Percentiles rank a stretch among this genome's conserved stretches.
phyloP scores from a whole-genome alignment of 1,140 invertebrate genomes.

The Globodera rostochiensis region DNA sequence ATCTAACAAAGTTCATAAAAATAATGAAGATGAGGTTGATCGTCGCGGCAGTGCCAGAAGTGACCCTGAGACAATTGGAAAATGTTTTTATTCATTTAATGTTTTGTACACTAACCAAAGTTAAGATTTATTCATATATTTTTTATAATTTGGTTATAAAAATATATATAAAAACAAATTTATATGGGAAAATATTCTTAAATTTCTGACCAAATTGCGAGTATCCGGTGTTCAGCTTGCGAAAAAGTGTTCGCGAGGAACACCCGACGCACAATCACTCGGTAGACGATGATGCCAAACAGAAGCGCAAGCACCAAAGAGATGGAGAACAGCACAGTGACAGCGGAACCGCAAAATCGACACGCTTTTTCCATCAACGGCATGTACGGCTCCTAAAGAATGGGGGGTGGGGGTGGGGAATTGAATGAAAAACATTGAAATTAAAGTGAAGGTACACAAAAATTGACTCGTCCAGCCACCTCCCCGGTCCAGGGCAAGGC shows the following conservation, averaged over 20 bases:
- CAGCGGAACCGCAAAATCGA: constrained; percentile 44
- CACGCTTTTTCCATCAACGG: constrained; percentile 46
- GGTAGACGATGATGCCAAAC: constrained; percentile 60
- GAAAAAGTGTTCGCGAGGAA: constrained; percentile 29
- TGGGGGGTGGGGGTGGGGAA: too few relatives aligned
- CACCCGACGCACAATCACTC: constrained; percentile 53
- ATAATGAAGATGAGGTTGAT: constrained; percentile 62
- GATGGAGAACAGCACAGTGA: constrained; percentile 64
- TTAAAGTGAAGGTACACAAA: too few relatives aligned
- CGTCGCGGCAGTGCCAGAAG: constrained; percentile 58
- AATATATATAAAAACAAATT: not conserved
- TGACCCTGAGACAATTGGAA: constrained; percentile 38
- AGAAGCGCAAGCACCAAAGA: constrained; percentile 41
- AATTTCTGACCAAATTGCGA: not conserved
- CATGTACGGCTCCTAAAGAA: constrained; percentile 54
- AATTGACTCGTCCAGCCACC: too few relatives aligned
- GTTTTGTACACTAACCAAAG: not conserved
- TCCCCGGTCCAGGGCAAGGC: too few relatives aligned
- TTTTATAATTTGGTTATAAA: not conserved
- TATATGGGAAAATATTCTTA: too few relatives aligned
- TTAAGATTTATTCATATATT: not conserved
- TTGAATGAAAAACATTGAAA: too few relatives aligned
- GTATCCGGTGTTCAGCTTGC: not conserved
- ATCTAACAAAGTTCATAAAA: constrained; percentile 58
- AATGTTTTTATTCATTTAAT: not conserved